Evolutionary conservation across 1,140 invertebrate genomes (phyloP).

Genomic region (Halictus rubicundus): DNA sequence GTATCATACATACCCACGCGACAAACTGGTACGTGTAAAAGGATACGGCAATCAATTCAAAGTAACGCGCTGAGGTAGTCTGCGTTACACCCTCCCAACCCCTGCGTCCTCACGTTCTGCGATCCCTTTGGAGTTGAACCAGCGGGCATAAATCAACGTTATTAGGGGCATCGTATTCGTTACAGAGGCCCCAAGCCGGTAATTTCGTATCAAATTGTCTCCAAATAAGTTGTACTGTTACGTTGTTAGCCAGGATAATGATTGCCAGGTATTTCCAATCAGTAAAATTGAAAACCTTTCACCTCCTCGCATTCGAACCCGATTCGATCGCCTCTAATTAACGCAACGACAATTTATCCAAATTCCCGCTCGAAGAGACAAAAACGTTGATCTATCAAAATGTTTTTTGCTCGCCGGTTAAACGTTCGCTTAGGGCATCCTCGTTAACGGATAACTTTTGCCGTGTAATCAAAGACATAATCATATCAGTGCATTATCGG

Average conservation of each 20-base stretch:
- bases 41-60: constrained; percentile 79
- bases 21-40: constrained; percentile 72
- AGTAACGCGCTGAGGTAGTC: constrained; percentile 75
- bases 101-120: constrained; percentile 58
- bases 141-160: constrained; percentile 79
- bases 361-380: neutral
- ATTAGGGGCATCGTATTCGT: constrained; percentile 79
- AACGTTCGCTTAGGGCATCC: neutral
- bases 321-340: neutral
- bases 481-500: neutral
- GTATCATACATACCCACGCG: constrained; percentile 63
- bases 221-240: constrained; percentile 69
- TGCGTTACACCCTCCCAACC: constrained; percentile 68
- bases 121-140: constrained; percentile 72
- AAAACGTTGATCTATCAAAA: no score
- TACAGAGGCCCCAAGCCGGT: constrained; percentile 70
- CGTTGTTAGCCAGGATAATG: constrained; percentile 21
- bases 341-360: neutral
- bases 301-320: neutral
- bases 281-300: neutral
- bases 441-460: constrained; percentile 7
- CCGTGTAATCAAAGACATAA: neutral
- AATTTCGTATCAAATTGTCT: constrained; percentile 80
- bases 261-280: constrained; percentile 30
- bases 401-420: no score